Evolutionary conservation across 2,797 vertebrate genomes (phyloP).

Genomic region (Sorex maritimensis): DNA sequence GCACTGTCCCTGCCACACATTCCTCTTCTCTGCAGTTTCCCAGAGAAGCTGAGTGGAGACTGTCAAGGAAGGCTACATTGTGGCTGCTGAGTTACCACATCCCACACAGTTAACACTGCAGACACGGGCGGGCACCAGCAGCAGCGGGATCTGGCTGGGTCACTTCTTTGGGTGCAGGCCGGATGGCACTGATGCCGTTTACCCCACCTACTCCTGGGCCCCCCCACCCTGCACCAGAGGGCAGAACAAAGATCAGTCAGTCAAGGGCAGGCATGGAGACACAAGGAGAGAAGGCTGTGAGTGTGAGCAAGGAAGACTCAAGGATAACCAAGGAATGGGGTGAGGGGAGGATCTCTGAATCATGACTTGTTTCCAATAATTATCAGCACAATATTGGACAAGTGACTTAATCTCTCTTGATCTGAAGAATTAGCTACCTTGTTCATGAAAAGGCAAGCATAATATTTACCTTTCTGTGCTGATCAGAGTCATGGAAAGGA

Average conservation of each 20-base stretch:
- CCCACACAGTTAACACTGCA: no score
- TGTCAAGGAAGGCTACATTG: no score
- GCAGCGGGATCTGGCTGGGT: accelerated
- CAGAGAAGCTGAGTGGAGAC: not conserved
- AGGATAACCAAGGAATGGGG: not conserved
- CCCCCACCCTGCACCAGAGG: not conserved
- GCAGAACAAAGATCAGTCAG: accelerated
- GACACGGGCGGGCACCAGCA: not conserved
- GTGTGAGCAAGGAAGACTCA: not conserved
- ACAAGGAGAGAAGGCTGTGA: not conserved
- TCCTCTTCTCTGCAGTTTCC: no score
- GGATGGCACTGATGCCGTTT: not conserved
- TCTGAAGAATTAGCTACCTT: not conserved
- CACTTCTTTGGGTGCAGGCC: not conserved
- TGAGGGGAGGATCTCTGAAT: not conserved
- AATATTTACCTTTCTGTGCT: not conserved
- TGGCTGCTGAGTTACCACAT: no score
- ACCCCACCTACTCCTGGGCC: accelerated
- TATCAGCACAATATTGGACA: not conserved
- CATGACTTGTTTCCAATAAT: not conserved
- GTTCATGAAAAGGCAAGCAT: slow-evolving; percentile 6
- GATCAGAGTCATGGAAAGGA: not conserved
- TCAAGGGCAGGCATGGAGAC: accelerated
- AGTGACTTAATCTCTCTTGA: not conserved
- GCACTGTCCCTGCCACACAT: no score